phyloP scores from a whole-genome alignment of 1,140 invertebrate species.

The Mercenaria mercenaria region DNA sequence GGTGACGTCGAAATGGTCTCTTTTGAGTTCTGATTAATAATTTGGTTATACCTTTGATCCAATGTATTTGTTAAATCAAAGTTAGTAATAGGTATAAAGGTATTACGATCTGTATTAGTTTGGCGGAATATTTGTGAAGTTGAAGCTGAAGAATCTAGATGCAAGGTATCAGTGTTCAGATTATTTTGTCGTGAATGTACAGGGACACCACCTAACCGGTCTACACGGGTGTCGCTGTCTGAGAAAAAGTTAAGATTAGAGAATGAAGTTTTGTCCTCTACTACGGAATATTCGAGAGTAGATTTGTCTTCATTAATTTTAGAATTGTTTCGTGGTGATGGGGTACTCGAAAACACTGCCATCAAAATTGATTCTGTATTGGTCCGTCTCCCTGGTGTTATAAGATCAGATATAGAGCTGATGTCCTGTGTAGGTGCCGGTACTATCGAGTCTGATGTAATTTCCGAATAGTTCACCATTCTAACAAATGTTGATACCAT shows the following conservation, averaged over 20 bases:
- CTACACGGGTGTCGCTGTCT: not conserved
- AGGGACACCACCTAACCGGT: constrained; percentile 8
- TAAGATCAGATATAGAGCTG: not conserved
- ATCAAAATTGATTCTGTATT: not conserved
- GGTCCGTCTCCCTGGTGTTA: not conserved
- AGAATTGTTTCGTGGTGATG: not conserved
- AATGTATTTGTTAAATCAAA: constrained; percentile 18
- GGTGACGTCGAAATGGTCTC: not conserved
- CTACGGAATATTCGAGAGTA: not conserved
- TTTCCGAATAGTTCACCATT: not conserved
- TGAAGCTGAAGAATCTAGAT: too few relatives aligned
- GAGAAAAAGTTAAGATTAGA: not conserved
- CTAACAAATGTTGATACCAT: not conserved
- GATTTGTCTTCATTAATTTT: not conserved
- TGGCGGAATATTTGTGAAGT: too few relatives aligned
- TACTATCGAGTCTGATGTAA: not conserved
- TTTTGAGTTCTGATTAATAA: not conserved
- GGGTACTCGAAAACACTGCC: not conserved
- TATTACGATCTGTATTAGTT: too few relatives aligned
- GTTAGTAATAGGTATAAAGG: not conserved
- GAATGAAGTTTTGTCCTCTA: not conserved
- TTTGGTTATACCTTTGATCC: not conserved
- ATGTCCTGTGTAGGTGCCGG: not conserved
- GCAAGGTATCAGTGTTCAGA: too few relatives aligned
- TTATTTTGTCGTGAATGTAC: too few relatives aligned